Evolutionary conservation across 1,140 invertebrate genomes (phyloP), one percentile per base, ranked within the genome.

Genomic region (Drosophila ogumai): DNA sequence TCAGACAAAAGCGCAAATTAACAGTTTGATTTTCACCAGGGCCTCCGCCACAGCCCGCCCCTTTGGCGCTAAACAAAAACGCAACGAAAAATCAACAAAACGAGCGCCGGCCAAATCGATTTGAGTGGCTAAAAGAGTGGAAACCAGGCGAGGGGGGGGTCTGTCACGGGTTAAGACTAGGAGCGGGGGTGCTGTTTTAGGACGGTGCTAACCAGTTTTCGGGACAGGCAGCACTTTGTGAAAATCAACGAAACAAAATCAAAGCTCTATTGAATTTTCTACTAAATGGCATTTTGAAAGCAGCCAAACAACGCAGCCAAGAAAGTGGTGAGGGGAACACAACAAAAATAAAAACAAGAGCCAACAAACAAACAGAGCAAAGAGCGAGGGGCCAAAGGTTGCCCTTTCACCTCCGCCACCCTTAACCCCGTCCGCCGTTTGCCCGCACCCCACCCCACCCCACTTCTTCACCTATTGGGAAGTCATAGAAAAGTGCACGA

Each of bases 1-100:
- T 75, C 84, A 82, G 84, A 90, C 84, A 88, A 88, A 88, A 88
- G 84, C 84, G 85, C 74, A 88, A 88, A 88, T 88, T 90, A 88
- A 88, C 84, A 88, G 84, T 90, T 88, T 90, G 85, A 88, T 90
- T 88, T 88, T 79, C 66, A 43, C 68, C 65, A 4, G 5, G 25
- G 10, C 22, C 64, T 15, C 25, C 28, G 10, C 68, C 50, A 19
- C 40, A 31, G 2, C 61, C 41, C 57, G 17, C 7, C n/a, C 6
- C 43, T 41, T 31, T 31, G 43, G 25, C 74, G 73, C 81, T 81
- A 88, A 87, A 87, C 84, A 87, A 87, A 77, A 87, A 87, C 84
- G 84, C 80, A 84, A 69, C 84, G 80, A 81, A 88, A 87, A 87
- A 88, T 88, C 84, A 87, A 87, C 84, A 87, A 82, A 87, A 59